Evolutionary conservation across 1,140 invertebrate genomes (phyloP).

Genomic region (Centruroides sculpturatus): DNA sequence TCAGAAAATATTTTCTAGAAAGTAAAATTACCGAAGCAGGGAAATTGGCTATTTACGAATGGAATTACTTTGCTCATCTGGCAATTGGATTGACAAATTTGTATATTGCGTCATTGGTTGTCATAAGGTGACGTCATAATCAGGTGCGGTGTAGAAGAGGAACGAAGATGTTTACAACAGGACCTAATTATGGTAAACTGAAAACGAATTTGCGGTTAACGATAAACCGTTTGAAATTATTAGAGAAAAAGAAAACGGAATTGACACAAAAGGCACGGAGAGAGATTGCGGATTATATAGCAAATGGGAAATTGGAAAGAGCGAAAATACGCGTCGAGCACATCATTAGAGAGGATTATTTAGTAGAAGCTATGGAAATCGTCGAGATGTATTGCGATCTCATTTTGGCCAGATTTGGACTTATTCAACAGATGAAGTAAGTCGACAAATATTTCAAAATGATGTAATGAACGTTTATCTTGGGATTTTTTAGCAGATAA

Average conservation of each 20-base stretch:
- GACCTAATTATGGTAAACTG: slow-evolving; percentile 82
- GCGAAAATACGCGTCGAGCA: slow-evolving; percentile 96
- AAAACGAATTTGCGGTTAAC: slow-evolving; percentile 89
- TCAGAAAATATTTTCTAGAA: too few species aligned
- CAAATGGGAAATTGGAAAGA: slow-evolving; percentile 70
- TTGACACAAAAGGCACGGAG: slow-evolving; percentile 85
- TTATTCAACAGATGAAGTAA: slow-evolving; percentile 94
- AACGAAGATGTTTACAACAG: slow-evolving; percentile 61
- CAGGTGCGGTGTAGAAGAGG: too few species aligned
- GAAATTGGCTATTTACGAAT: too few species aligned
- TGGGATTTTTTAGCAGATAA: too few species aligned
- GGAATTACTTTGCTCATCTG: too few species aligned
- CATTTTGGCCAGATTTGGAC: slow-evolving; percentile 84
- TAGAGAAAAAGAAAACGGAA: slow-evolving; percentile 98
- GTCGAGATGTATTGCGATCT: slow-evolving; percentile 99
- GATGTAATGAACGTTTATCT: too few species aligned
- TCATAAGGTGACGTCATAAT: too few species aligned
- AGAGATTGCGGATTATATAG: slow-evolving; percentile 95
- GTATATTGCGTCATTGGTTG: too few species aligned
- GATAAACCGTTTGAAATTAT: slow-evolving; percentile 80
- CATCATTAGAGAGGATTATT: slow-evolving; percentile 96
- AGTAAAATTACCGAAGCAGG: too few species aligned
- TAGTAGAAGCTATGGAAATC: slow-evolving; percentile 98
- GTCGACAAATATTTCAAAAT: slow-evolving; percentile 11
- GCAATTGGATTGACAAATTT: too few species aligned